Base-by-base conservation (phyloP, 92 coral and sea anemone species). In the Blastomussa wellsi region DNA sequence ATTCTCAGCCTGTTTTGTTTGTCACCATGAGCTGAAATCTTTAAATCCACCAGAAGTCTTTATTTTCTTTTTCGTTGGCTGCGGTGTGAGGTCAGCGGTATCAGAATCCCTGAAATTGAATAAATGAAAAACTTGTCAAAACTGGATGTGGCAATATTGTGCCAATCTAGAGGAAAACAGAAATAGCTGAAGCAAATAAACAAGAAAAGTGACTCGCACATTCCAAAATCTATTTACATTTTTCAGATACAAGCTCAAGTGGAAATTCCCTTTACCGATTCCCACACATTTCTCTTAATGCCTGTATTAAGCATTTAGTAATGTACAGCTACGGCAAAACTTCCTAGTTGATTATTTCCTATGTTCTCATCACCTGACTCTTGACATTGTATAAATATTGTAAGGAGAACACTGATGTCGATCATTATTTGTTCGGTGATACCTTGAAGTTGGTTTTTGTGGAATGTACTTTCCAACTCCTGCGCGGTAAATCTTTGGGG, bases 401-500 rank as follows among this genome's bases (percentile, higher is more conserved):
- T 24, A 59, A 24, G 66, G 31, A 24, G 66, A 59, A 24, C 7
- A 24, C 2, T 6, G 28, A 59, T 59, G 31, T 7, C 11, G 33
- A n/a, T 22, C 16, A 44, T 8, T 74, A 11, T 41, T 41, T n/a
- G 15, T 74, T 26, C 12, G 10, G 17, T 72, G 51, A 57, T 74
- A 83, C 87, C 87, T 83, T 62, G 87, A 41, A 24, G 74, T 81
- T 57, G 87, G 22, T 73, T 75, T 83, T 20, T 83, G 73, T 39
- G 96, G 95, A 42, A 96, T 96, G 85, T 96, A 96, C 83, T 96
- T 96, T 36, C 99, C 99, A 70, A 96, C 96, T 84, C 99, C 99
- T 57, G 98, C 79, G 28, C 99, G 95, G 74, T 96, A 96, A 36
- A 96, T 94, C 81, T 90, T 92, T 19, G 98, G 95, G 41, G 93